Evolutionary conservation across 1,140 invertebrate genomes (phyloP).

Genomic region (Drosophila virilis): DNA sequence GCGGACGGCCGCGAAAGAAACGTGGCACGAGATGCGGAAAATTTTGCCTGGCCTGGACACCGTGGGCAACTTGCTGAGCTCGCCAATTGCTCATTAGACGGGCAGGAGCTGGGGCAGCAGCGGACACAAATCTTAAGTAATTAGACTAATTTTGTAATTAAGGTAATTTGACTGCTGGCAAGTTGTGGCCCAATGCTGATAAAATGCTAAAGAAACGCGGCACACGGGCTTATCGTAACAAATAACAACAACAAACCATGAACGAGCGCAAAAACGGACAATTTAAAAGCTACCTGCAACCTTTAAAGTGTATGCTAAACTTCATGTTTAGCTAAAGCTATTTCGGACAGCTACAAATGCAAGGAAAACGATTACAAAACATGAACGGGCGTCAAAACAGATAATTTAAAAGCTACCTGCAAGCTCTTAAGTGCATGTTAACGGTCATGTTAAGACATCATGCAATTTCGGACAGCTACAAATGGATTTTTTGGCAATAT

Average conservation of each 20-base stretch:
- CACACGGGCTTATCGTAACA: slow-evolving; percentile 28
- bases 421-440: background rate
- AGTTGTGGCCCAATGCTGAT: slow-evolving; percentile 49
- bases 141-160: slow-evolving; percentile 72
- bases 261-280: background rate
- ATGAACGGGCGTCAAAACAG: background rate
- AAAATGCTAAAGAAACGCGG: slow-evolving; percentile 43
- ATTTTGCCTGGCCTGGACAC: background rate
- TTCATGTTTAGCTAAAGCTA: background rate
- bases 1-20: slow-evolving; percentile 38
- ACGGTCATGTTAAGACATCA: background rate
- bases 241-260: slow-evolving; percentile 5
- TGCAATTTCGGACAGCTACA: background rate
- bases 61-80: slow-evolving; percentile 48
- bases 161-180: slow-evolving; percentile 53
- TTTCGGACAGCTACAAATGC: background rate
- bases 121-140: slow-evolving; percentile 57
- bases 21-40: background rate
- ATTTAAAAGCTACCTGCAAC: background rate
- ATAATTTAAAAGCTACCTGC: no score
- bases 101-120: background rate
- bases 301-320: background rate
- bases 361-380: background rate
- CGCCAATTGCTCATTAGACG: slow-evolving; percentile 30
- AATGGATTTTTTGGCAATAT: background rate